Conservation (phyloP, 1,140 invertebrate genomes). For the Saccostrea glomerata region DNA sequence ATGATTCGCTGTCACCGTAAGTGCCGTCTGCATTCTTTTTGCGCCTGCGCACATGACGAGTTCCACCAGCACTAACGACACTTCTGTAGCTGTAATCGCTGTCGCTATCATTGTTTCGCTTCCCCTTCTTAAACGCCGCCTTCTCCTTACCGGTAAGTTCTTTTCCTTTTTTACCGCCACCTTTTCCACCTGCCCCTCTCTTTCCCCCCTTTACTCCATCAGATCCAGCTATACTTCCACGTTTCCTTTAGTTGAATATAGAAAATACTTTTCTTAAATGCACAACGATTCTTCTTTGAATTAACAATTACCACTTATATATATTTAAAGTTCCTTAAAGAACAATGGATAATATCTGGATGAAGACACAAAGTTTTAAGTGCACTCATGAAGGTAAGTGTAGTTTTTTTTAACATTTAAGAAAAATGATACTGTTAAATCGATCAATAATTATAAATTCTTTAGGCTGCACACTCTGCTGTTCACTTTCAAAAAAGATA, state of each 20-base stretch:
- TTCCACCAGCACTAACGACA: conserved; percentile 67
- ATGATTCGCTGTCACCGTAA: conserved; percentile 66
- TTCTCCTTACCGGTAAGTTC: conserved; percentile 42
- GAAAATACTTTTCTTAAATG: too few relatives aligned
- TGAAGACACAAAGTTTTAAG: too few relatives aligned
- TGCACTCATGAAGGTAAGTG: too few relatives aligned
- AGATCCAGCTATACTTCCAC: neutral
- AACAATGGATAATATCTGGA: too few relatives aligned
- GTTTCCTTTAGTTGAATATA: neutral
- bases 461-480: too few relatives aligned
- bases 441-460: too few relatives aligned
- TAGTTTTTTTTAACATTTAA: too few relatives aligned
- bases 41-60: conserved; percentile 65
- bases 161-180: conserved; percentile 41
- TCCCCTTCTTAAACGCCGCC: conserved; percentile 50
- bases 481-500: too few relatives aligned
- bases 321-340: too few relatives aligned
- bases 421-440: too few relatives aligned
- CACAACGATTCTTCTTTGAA: too few relatives aligned
- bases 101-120: conserved; percentile 64
- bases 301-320: too few relatives aligned
- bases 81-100: conserved; percentile 70
- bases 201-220: neutral
- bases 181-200: conserved; percentile 26
- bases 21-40: conserved; percentile 65